A percentile compares a stretch with the other conserved stretches of the same genome.
Evolutionary conservation across 2,888 invertebrate genomes (phyloP).

Genomic region (Marasmarcha lunaedactyla): DNA sequence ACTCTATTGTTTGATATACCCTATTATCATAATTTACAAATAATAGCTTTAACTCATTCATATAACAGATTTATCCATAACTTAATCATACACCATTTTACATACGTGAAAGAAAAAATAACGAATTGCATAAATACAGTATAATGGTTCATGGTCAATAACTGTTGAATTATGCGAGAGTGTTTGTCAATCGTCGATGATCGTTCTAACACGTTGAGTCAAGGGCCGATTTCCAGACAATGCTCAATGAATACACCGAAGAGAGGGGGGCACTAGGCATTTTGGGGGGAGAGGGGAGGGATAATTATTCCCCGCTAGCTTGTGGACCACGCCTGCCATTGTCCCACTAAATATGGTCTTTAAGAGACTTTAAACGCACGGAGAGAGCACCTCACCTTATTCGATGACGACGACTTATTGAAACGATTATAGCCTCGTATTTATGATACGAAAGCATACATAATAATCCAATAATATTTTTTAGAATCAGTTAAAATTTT

Average conservation of each 20-base stretch:
- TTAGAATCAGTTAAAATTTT: not conserved
- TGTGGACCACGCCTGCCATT: constrained; percentile 60
- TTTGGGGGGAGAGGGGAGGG: constrained; percentile 25
- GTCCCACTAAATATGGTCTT: constrained; percentile 45
- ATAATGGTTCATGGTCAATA: not conserved
- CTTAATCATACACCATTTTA: too few species aligned
- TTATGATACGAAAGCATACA: not conserved
- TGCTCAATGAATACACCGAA: constrained; percentile 47
- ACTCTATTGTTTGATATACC: not conserved
- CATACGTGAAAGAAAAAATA: too few species aligned
- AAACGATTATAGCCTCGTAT: not conserved
- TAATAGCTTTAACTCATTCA: not conserved
- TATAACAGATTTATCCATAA: not conserved
- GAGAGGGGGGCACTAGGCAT: constrained; percentile 18
- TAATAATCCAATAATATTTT: not conserved
- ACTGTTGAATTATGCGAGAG: not conserved
- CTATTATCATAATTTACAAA: constrained; percentile 21
- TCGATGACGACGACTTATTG: not conserved
- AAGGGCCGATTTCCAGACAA: constrained; percentile 59
- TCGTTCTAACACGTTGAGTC: constrained; percentile 17
- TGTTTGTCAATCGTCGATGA: not conserved
- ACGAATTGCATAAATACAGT: too few species aligned
- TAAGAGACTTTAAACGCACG: constrained; percentile 17
- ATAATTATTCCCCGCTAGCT: constrained; percentile 59
- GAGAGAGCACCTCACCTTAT: constrained; percentile 1